Base-by-base conservation (phyloP, 37 sponge, comb jelly and placozoan species). In the Ianthella basta region DNA sequence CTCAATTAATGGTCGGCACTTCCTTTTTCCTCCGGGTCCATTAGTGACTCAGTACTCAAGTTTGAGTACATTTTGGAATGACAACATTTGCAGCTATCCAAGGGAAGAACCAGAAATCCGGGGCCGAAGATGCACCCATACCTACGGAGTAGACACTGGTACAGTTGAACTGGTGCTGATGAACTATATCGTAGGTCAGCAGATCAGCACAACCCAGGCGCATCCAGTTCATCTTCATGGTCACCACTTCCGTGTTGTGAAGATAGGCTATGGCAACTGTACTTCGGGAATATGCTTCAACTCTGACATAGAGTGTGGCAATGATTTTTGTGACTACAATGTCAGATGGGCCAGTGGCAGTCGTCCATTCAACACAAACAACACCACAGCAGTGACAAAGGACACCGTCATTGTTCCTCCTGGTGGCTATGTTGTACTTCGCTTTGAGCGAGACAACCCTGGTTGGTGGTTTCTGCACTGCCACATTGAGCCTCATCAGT, bases 391-490 rank as follows among this genome's bases (percentile, higher is more conserved):
- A 27, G 25, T 79, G 24, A 82, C 59, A 33, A 96, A 96, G 74
- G 94, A 96, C 81, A 96, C 92, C 14, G 90, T 93, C 6, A 87
- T 93, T 3, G 86, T 96, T 0, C 97, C 97, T 41, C 87, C 86
- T 59, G 97, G 97, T 40, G 97, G 94, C 0, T 93, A 91, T 66
- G 90, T 87, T 0, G 94, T 92, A 5, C 69, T 93, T 55, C 87
- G 87, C 59, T 86, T 93, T 63, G 66, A 72, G 24, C 72, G 92
- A 20, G 82, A 91, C 84, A 96, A 93, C 84, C 97, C 97, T 21
- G 97, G 97, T 54, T 88, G 82, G 70, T 96, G 97, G 97, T 96
- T 96, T 60, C 60, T 93, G 33, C 97, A 96, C 86, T 96, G 94
- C 60, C 97, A 96, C 79, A 87, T 91, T 59, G 90, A 93, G 69